Evolutionary conservation across 2,888 invertebrate species (phyloP).

Genomic region (Perizoma affinitatum): DNA sequence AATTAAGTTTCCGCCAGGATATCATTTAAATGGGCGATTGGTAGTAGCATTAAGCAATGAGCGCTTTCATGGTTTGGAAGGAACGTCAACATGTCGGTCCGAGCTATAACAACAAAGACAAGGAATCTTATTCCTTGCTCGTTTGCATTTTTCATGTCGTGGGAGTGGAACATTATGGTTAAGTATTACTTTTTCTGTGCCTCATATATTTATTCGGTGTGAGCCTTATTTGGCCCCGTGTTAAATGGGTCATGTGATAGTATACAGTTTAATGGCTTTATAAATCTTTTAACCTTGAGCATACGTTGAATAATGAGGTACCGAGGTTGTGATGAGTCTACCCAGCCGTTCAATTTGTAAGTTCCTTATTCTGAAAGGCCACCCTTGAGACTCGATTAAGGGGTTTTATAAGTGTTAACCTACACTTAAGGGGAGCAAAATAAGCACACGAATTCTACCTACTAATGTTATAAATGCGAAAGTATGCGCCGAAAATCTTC

Average conservation of each 20-base stretch:
- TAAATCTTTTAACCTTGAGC: slow-evolving; percentile 33
- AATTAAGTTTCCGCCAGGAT: no score
- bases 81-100: no score
- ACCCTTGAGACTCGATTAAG: neutral
- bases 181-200: neutral
- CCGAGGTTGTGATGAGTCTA: slow-evolving; percentile 27
- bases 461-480: no score
- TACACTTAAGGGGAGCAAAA: no score
- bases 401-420: no score
- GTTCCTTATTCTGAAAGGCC: slow-evolving; percentile 28
- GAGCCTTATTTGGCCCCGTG: slow-evolving; percentile 44
- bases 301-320: slow-evolving; percentile 35
- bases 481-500: no score
- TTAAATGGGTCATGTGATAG: slow-evolving; percentile 42
- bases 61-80: no score
- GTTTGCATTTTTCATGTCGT: neutral
- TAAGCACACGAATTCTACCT: no score
- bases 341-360: slow-evolving; percentile 26
- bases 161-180: neutral
- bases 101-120: no score
- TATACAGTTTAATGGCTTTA: slow-evolving; percentile 40
- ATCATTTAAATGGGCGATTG: no score
- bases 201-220: slow-evolving; percentile 36
- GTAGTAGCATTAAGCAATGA: no score
- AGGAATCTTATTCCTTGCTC: no score